A percentile compares a stretch with the other conserved stretches of the same genome.
These are phyloP conservation scores for Butorides virescens DNA, from an alignment of 2,113 vertebrate genomes.

Conservation along the genomic window DNA sequence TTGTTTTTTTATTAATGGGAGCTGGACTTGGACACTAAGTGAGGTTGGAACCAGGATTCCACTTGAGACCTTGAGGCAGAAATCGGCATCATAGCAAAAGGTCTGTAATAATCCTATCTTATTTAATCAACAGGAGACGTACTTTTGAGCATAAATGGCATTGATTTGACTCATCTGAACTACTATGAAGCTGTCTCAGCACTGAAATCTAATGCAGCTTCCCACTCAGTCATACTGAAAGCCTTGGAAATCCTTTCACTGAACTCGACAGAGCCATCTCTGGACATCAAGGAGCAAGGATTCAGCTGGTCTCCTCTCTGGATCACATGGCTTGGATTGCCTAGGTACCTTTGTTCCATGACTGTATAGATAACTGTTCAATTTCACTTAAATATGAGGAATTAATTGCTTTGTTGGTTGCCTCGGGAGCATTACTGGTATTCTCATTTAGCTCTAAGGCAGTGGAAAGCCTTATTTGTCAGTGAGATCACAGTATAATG, in stretches of 20 bases:
- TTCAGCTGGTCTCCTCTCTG: constrained; percentile 87
- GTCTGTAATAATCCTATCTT: neutral
- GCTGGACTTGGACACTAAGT: neutral
- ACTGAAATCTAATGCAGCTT: constrained; percentile 87
- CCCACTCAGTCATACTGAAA: constrained; percentile 79
- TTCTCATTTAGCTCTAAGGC: neutral
- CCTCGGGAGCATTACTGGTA: neutral
- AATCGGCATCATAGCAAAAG: neutral
- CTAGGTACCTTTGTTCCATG: constrained; percentile 71
- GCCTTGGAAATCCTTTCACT: constrained; percentile 78
- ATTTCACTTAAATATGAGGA: neutral
- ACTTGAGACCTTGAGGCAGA: neutral
- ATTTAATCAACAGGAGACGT: constrained; percentile 78
- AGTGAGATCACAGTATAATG: neutral
- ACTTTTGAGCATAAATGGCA: constrained; percentile 87
- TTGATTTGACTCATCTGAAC: constrained; percentile 86
- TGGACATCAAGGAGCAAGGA: constrained; percentile 77
- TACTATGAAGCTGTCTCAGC: constrained; percentile 88
- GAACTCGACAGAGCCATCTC: constrained; percentile 68
- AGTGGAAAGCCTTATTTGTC: neutral
- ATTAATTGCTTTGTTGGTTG: neutral
- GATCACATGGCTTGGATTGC: constrained; percentile 88
- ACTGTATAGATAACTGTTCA: neutral
- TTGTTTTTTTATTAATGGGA: neutral
- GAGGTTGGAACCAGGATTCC: neutral